Base-by-base conservation (phyloP, 2,888 invertebrate genomes). In the Panopea generosa region DNA sequence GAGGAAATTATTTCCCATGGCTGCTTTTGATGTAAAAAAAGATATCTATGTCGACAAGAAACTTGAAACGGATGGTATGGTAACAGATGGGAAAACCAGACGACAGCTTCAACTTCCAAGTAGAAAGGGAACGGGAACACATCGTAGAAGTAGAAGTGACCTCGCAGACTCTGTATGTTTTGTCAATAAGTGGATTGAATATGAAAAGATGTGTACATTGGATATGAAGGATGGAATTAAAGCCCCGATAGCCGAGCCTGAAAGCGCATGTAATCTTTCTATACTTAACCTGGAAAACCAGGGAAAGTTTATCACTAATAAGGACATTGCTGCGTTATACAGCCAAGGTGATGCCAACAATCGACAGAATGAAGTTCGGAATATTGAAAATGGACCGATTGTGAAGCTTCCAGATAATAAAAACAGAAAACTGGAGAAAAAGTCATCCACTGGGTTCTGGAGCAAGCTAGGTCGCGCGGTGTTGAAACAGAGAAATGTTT, bases 261-360 rank as follows among this genome's bases (percentile, higher is more conserved):
- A 90, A 52, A 88, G 90, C 59, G 72, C 81, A 18, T 84, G 85
- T 60, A 87, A 84, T 26, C 50, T 90, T 24, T 86, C 87, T 7
- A 86, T 84, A 1, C 76, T 90, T 27, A 86, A 89, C 70, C 83
- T 90, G 18, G 90, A 90, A 59, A 86, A 83, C 24, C 65, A 81
- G 3, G 84, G 86, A 26, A 82, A 83, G 49, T 77, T 82, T 55
- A 65, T 84, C 3, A 70, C 79, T 7, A 71, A 80, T 0, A 81
- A 82, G 40, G 84, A 86, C 57, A 66, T 86, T 14, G 82, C 65
- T 24, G 53, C 38, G 1, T 59, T 43, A 9, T 50, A 77, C 18
- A 47, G 47, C 14, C 33, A 45, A 26, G 45, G 40, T 9, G 59
- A 53, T 20, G 74, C 53, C 20, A 27, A 53, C 11, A 61, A 63